phyloP scores from a whole-genome alignment of 64 coral and sea anemone genomes.

The Pocillopora verrucosa region DNA sequence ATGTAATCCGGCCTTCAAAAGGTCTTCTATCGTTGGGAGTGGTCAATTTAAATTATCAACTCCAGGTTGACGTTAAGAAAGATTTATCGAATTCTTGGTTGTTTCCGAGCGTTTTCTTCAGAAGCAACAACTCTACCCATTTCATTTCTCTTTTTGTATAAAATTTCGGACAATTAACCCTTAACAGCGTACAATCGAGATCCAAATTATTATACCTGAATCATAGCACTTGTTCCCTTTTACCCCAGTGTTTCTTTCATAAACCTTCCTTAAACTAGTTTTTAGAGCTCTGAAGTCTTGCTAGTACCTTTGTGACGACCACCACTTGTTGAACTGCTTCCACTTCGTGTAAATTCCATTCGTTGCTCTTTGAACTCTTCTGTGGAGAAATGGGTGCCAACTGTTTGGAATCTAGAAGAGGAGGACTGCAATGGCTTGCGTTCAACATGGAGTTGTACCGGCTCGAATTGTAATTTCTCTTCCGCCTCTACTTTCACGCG shows the following conservation, averaged over 20 bases:
- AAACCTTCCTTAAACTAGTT: neutral
- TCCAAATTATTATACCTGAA: neutral
- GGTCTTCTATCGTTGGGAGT: too few species aligned
- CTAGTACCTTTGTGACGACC: neutral
- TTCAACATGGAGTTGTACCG: conserved; percentile 11
- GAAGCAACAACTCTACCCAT: neutral
- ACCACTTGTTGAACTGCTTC: neutral
- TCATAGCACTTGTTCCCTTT: neutral
- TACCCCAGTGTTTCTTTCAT: neutral
- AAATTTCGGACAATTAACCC: too few species aligned
- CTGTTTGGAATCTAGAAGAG: conserved; percentile 1
- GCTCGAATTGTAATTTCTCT: conserved; percentile 45
- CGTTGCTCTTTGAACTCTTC: conserved; percentile 26
- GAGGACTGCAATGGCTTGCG: conserved; percentile 4
- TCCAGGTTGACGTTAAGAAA: neutral
- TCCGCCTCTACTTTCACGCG: conserved; percentile 37
- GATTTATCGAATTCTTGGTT: neutral
- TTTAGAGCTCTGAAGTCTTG: conserved; percentile 26
- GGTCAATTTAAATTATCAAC: neutral
- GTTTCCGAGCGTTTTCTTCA: neutral
- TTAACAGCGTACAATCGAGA: neutral
- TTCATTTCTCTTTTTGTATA: neutral
- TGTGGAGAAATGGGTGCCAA: neutral
- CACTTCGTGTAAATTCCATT: conserved; percentile 7
- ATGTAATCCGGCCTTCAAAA: too few species aligned